These are phyloP conservation scores for Clarias magur DNA, from an alignment of 2,113 vertebrate genomes.

Conservation along the genomic window DNA sequence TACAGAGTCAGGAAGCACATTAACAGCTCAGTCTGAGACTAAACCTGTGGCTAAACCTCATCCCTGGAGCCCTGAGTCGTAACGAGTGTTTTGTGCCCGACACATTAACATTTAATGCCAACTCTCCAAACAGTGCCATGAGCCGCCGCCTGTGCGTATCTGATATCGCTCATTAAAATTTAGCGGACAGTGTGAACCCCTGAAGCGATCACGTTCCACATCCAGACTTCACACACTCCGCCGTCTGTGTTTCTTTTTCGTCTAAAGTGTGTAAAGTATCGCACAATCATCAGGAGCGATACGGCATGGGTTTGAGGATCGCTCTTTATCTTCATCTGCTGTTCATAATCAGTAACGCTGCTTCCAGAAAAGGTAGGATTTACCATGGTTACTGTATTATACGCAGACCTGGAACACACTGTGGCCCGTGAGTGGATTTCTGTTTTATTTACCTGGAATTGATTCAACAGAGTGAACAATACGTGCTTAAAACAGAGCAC, in stretches of 20 bases:
- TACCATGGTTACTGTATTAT: background rate
- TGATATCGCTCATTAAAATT: slow-evolving; percentile 89
- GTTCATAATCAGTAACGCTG: slow-evolving; percentile 65
- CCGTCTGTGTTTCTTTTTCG: slow-evolving; percentile 39
- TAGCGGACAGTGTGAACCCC: slow-evolving; percentile 75
- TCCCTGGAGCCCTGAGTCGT: background rate
- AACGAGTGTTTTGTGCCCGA: slow-evolving; percentile 3
- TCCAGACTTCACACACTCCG: slow-evolving; percentile 67
- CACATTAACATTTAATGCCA: slow-evolving; percentile 71
- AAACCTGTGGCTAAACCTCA: slow-evolving; percentile 20
- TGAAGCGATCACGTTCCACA: slow-evolving; percentile 78
- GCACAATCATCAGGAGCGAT: slow-evolving; percentile 63
- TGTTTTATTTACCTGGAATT: background rate
- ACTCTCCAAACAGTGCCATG: slow-evolving; percentile 69
- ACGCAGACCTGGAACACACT: background rate
- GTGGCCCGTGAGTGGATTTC: background rate
- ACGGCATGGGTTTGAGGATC: slow-evolving; percentile 61
- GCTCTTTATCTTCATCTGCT: slow-evolving; percentile 73
- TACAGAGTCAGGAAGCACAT: background rate
- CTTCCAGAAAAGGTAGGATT: slow-evolving; percentile 84
- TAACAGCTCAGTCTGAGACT: background rate
- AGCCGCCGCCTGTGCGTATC: slow-evolving; percentile 78
- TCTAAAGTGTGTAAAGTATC: slow-evolving; percentile 56
- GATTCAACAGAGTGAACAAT: background rate
- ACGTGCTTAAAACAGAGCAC: background rate